A percentile compares a stretch with the other conserved stretches of the same genome.
phyloP scores from a whole-genome alignment of 2,888 invertebrate species.

The Piscicola geometra region DNA sequence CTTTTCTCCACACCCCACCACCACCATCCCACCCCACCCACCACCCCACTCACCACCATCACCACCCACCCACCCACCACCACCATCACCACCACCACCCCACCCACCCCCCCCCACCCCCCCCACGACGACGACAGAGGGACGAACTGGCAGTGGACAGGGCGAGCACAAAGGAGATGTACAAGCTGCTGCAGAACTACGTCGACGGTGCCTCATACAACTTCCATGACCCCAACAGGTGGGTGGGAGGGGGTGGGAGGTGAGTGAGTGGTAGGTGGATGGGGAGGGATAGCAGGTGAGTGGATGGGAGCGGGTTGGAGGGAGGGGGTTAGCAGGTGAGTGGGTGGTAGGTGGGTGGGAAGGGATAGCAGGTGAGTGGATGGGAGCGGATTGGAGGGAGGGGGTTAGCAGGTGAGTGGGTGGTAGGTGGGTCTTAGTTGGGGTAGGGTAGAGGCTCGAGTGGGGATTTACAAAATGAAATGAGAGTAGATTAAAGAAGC shows the following conservation, averaged over 20 bases:
- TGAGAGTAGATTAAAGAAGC: too few relatives aligned
- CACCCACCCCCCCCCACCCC: too few relatives aligned
- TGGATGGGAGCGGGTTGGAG: too few relatives aligned
- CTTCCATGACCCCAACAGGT: constrained; percentile 32
- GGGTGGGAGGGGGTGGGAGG: neutral
- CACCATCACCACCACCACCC: neutral
- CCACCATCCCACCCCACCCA: neutral
- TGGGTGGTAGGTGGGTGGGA: neutral
- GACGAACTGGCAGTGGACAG: constrained; percentile 43
- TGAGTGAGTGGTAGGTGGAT: too few relatives aligned
- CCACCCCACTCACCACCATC: too few relatives aligned
- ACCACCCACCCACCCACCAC: too few relatives aligned
- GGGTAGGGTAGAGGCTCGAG: too few relatives aligned
- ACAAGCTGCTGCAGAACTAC: constrained; percentile 37
- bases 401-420: neutral
- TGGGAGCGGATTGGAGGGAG: neutral
- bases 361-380: too few relatives aligned
- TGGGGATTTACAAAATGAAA: too few relatives aligned
- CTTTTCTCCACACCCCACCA: constrained; percentile 11
- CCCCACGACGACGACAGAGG: constrained; percentile 34
- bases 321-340: neutral
- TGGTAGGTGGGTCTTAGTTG: neutral
- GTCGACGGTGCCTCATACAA: constrained; percentile 34
- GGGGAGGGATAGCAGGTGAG: too few relatives aligned
- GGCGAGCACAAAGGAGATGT: constrained; percentile 38